A percentile compares a stretch with the other conserved stretches of the same genome.
Evolutionary conservation across 2,797 vertebrate genomes (phyloP).

Genomic region (Labeo calbasu): DNA sequence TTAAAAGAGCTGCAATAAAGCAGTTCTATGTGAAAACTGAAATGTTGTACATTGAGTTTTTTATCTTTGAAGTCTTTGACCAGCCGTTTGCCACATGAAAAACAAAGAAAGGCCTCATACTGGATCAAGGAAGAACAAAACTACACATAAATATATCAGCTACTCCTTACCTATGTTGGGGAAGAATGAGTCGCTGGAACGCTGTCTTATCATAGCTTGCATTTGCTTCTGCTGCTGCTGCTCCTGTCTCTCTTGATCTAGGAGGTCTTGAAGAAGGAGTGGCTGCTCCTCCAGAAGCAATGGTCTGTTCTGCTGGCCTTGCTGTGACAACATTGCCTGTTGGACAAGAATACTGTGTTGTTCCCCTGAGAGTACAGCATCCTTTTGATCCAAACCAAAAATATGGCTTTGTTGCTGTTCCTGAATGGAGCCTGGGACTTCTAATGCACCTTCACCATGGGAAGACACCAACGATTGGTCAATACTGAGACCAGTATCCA

Average conservation of each 20-base stretch:
- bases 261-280: conserved; percentile 92
- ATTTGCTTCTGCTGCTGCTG: conserved; percentile 98
- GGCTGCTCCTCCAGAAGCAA: conserved; percentile 96
- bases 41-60: not conserved
- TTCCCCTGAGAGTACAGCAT: conserved; percentile 73
- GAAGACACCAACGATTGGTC: conserved; percentile 77
- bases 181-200: conserved; percentile 93
- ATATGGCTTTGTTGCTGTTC: conserved; percentile 73
- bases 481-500: conserved; percentile 72
- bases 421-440: conserved; percentile 76
- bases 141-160: not conserved
- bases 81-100: conserved; percentile 8
- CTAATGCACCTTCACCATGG: conserved; percentile 70
- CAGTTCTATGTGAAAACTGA: not conserved
- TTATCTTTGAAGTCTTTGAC: not conserved
- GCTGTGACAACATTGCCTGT: conserved; percentile 82
- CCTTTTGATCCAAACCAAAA: conserved; percentile 81
- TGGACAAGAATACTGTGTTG: conserved; percentile 79
- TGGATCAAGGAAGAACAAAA: not conserved
- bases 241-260: conserved; percentile 97
- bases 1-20: not conserved
- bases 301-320: conserved; percentile 84
- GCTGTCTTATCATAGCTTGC: conserved; percentile 99
- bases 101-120: not conserved
- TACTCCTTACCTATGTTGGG: conserved; percentile 90